Evolutionary conservation across 2,797 vertebrate genomes (phyloP), one percentile per base, ranked within the genome.

Genomic region (Echeneis naucrates): DNA sequence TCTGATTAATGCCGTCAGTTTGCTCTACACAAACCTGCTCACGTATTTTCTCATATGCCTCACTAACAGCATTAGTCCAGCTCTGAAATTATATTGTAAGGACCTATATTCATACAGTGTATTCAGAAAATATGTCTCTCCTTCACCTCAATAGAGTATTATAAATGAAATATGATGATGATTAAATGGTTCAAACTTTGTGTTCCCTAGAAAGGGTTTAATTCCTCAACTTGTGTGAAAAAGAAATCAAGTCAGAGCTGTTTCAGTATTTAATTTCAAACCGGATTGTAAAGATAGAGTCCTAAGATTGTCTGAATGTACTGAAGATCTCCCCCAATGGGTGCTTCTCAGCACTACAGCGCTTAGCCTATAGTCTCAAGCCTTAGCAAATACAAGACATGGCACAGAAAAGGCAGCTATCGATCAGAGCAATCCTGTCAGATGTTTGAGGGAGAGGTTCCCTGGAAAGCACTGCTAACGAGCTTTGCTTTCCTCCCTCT

Each of bases 401-500:
- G 5, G 35, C 68, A 47, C 53, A 66, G 81, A 88, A 79, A n/a
- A 89, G 90, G 92, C 90, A 89, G 86, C 77, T 90, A 94, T 95
- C 90, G 92, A 94, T 92, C 90, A 91, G 77, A 81, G 78, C 47
- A 16, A 82, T 78, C 75, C 81, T 87, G 88, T 92, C 83, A 83
- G 83, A 83, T 82, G 82, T 85, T 81, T 82, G 80, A 88, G 72
- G 68, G 75, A 85, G 87, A 80, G 75, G 77, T 87, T 92, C 84
- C 78, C 85, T 89, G 61, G 75, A 88, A 91, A 89, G 86, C 79
- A 59, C 40, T 9, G 42, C 89, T 94, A 92, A 93, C 67, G 66
- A 92, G 89, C 81, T 69, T 66, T 67, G 79, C 84, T 89, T 82
- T 82, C 72, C 61, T 77, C 78, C 79, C 33, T 61, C 81, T 80